phyloP scores from a whole-genome alignment of 2,888 invertebrate species.

The Tenthredo scrophulariae region DNA sequence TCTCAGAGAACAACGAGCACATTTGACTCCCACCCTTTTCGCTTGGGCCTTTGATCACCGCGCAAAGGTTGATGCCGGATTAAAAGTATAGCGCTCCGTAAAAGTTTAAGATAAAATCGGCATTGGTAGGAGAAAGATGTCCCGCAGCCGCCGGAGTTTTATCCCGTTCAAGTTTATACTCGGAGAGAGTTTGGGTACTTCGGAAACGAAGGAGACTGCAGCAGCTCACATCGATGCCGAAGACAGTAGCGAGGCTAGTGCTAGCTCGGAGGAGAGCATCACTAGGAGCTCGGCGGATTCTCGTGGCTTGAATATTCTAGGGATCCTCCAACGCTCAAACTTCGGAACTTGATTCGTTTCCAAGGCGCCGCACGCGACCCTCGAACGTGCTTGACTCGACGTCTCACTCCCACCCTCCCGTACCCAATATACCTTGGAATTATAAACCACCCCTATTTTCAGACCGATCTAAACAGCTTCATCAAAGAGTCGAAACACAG shows the following conservation, averaged over 20 bases:
- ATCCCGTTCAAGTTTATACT: neutral
- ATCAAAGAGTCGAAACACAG: slow-evolving; percentile 42
- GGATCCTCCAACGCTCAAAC: slow-evolving; percentile 60
- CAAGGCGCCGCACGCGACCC: slow-evolving; percentile 71
- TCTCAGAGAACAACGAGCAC: neutral
- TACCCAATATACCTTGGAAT: slow-evolving; percentile 36
- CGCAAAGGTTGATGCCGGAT: neutral
- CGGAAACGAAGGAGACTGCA: neutral
- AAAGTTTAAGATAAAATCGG: neutral
- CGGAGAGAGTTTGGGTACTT: neutral
- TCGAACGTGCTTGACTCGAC: slow-evolving; percentile 64
- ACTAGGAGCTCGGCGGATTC: neutral
- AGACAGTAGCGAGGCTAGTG: neutral
- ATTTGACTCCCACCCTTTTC: neutral
- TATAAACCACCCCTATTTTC: slow-evolving; percentile 41
- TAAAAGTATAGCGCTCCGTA: neutral
- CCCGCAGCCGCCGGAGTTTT: no score
- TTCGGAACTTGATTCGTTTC: slow-evolving; percentile 74
- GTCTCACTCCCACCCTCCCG: slow-evolving; percentile 13
- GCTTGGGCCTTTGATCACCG: neutral
- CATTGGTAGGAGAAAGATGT: neutral
- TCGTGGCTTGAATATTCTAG: slow-evolving; percentile 39
- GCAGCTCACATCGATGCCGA: neutral
- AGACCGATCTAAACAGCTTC: slow-evolving; percentile 36
- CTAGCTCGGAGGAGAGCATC: neutral